A percentile compares a stretch with the other conserved stretches of the same genome.
Conservation (phyloP, 2,113 vertebrate genomes). For the Microtus ochrogaster region DNA sequence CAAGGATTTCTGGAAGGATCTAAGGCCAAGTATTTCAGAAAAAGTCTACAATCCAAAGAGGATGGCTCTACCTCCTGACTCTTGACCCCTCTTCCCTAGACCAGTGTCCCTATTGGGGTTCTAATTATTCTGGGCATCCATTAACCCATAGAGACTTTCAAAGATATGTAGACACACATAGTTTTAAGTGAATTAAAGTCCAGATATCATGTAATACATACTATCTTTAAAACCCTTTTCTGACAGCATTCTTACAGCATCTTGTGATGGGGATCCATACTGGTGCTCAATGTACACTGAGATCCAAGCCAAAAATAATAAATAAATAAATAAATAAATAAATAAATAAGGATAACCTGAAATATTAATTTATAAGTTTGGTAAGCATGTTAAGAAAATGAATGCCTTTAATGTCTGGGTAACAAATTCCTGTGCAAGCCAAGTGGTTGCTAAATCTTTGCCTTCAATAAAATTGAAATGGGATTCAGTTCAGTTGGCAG, state of each 20-base stretch:
- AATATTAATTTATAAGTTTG: not conserved
- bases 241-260: not conserved
- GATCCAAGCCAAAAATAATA: not conserved
- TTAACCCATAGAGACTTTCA: not conserved
- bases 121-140: not conserved
- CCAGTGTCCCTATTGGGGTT: not conserved
- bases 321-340: not conserved
- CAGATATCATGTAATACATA: too few species aligned
- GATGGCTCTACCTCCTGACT: too few species aligned
- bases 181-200: not conserved
- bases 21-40: not conserved
- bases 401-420: not conserved
- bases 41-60: not conserved
- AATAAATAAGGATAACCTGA: not conserved
- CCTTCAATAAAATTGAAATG: not conserved
- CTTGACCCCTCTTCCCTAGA: not conserved
- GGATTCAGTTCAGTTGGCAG: not conserved
- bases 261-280: not conserved
- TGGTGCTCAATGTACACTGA: not conserved
- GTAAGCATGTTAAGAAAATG: not conserved
- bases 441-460: slow-evolving; percentile 1
- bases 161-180: not conserved
- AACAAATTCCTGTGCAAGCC: not conserved
- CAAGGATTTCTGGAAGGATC: not conserved
- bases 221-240: not conserved